Evolutionary conservation across 2,888 invertebrate species (phyloP), one percentile per base, ranked within the genome.

Genomic region (Ornithoptera alexandrae): DNA sequence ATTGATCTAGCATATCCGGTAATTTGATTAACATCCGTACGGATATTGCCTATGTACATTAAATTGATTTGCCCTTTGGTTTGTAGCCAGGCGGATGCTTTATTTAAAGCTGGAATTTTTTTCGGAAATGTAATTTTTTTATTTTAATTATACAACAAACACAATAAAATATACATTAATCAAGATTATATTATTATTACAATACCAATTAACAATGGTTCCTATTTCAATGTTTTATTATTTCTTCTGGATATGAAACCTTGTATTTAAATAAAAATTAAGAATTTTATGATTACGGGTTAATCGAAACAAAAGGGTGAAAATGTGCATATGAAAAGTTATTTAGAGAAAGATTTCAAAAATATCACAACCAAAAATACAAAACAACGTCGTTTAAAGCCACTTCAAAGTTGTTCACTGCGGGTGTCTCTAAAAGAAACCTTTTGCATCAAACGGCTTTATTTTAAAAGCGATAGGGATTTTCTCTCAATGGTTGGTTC

Each of bases 11-110:
- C 42, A 58, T 56, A 58, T 65, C 58, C 57, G 39, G 39, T 42
- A 58, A 58, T 65, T 65, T 65, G 65, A 57, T n/a, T 58, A 57
- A 57, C 36, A 58, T 65, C 65, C 22, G 30, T 50, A 64, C 56
- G n/a, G 22, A 62, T 62, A 62, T 22, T 62, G 62, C 62, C 12
- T 22, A 15, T 22, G 20, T 22, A 58, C 10, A 58, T 56, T 10
- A 58, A 12, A 58, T 22, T 22, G 22, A 20, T 58, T 58, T 22
- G 3, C 22, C 18, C 7, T 6, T 53, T 53, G n/a, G 53, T 53
- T 50, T 5, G 2, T 53, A n/a, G 18, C 18, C n/a, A n/a, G 53
- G 53, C n/a, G 53, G n/a, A n/a, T 12, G 53, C 5, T 5, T 53
- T 53, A 5, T 53, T 46, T 15, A 12, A 12, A 46, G 15, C 15